Base-by-base conservation (phyloP, 2,797 vertebrate genomes). In the Columba guinea region DNA sequence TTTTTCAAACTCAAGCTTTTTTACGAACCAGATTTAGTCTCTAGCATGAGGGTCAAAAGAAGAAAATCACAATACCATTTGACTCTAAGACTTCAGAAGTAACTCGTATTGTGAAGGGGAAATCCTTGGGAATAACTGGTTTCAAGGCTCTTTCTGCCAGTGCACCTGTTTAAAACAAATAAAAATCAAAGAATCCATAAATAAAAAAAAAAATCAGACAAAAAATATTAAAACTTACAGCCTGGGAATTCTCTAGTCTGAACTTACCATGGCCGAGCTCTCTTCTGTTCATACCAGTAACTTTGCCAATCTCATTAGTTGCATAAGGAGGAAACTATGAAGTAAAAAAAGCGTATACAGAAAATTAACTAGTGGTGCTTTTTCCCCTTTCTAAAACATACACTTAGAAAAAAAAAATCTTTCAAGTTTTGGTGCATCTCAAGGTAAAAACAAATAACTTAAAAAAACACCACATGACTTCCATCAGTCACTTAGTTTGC, bases 61-160 rank as follows among this genome's bases (percentile, higher is more conserved):
- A 77, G 37, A 77, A 85, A 19, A 76, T 60, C 58, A 20, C 20
- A 58, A 53, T 98, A 98, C 99, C 99, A 34, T 99, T 99, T 90
- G 99, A 99, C 97, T 99, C 99, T 28, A 99, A 96, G 83, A 99
- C 99, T 98, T 99, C 99, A n/a, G 99, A 98, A 63, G 99, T 99
- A 86, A 99, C 98, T 83, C 99, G 97, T 96, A 99, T 98, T 18
- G 99, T 99, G 97, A 99, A 99, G 26, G 99, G 99, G 94, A 99
- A 99, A 91, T 99, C 98, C 97, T 98, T 98, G 55, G 99, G 99
- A 96, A 99, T 98, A 94, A 99, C 77, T 6, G 99, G 98, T 94
- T 98, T 99, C 97, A 99, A 96, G 75, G 99, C 98, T 97, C 99
- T 99, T 93, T 99, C 99, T 51, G 99, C 99, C 93, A 99, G 97